Base-by-base conservation (phyloP, 2,797 vertebrate genomes). In the Ctenopoma kingsleyae region DNA sequence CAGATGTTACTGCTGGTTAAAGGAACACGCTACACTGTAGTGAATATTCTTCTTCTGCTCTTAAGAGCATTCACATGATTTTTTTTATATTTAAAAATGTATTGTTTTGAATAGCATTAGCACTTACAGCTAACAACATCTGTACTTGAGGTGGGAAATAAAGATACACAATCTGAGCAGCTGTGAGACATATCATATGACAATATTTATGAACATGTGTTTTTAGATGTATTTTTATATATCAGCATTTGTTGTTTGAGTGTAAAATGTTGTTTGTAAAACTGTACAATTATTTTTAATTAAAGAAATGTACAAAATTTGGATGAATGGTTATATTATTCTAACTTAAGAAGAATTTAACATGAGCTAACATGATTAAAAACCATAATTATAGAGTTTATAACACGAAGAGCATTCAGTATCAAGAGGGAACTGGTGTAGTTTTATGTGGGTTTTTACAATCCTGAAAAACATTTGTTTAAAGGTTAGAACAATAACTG, bases 201-300 rank as follows among this genome's bases (percentile, higher is more conserved):
- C 15, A 36, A 59, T 49, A 67, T 75, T 60, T 64, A 60, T 73
- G 15, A 69, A 16, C 30, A n/a, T 64, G 51, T 67, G 57, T 75
- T 87, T 87, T 40, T 59, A 83, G 44, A 76, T 67, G 76, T 83
- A 76, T 87, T 89, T 91, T 89, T 87, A 81, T 87, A 86, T 85
- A 79, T 53, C 15, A 10, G 47, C 78, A 51, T 72, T 80, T 77
- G 56, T 74, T 43, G 27, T 75, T 68, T 67, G 62, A 81, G 66
- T 85, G 72, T 79, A 74, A 80, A 51, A 11, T 66, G 48, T 57
- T 82, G 78, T 78, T 86, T 91, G 76, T 84, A 80, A 74, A 77
- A 67, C n/a, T 82, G 56, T 75, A 58, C 68, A 50, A 43, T 47
- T 54, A 78, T 72, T 79, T 78, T 61, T 56, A 74, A 80, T 56